Percentiles rank a stretch among this genome's conserved stretches.
Evolutionary conservation across 2,113 vertebrate genomes (phyloP).

Genomic region (Rhipidura dahli): DNA sequence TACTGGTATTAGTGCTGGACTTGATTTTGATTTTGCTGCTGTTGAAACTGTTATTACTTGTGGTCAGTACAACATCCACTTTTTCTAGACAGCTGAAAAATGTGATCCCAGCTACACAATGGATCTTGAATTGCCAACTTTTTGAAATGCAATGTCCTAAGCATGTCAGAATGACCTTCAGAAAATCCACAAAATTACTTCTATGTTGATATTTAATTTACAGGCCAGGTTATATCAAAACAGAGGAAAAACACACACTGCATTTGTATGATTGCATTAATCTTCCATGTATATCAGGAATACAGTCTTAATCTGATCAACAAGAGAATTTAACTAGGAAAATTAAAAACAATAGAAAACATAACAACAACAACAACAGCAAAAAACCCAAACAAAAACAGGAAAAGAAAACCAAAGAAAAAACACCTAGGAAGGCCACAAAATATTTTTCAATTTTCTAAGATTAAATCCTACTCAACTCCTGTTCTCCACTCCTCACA

Average conservation of each 20-base stretch:
- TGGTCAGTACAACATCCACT: no score
- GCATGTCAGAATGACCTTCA: neutral
- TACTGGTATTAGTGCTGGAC: neutral
- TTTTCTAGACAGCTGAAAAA: neutral
- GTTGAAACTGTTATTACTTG: neutral
- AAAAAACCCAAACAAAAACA: neutral
- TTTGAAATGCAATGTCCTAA: neutral
- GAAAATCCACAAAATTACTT: neutral
- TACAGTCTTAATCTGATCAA: neutral
- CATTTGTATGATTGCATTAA: neutral
- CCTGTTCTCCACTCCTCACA: neutral
- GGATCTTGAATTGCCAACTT: rapidly evolving
- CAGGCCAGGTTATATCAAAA: neutral
- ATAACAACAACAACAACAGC: no score
- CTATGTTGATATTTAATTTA: neutral
- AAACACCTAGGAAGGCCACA: neutral
- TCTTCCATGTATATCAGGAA: neutral
- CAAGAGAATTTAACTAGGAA: neutral
- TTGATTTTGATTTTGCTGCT: neutral
- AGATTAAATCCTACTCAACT: neutral
- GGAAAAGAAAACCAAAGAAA: neutral
- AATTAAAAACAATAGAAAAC: neutral
- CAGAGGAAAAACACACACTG: neutral
- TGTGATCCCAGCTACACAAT: neutral
- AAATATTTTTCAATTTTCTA: neutral